These are phyloP conservation scores for Dugesia japonica DNA, from an alignment of 2,888 invertebrate genomes.

Conservation along the genomic window DNA sequence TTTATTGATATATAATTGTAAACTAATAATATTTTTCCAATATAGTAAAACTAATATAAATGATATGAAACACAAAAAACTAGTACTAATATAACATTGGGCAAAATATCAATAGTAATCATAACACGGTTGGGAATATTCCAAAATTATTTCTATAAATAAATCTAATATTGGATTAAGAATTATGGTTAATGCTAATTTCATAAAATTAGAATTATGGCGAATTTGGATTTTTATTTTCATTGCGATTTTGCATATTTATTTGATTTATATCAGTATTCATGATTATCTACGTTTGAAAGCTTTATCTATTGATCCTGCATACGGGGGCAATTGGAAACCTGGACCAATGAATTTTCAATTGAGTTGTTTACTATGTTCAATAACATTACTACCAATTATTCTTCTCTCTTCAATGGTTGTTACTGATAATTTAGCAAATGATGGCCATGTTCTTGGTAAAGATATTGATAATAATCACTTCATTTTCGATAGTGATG, in stretches of 20 bases:
- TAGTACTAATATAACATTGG: background rate
- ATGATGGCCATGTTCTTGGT: constrained; percentile 45
- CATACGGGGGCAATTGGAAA: constrained; percentile 32
- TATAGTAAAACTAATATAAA: background rate
- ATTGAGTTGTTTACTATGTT: constrained; percentile 26
- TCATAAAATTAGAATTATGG: constrained; percentile 53
- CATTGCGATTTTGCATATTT: constrained; percentile 57
- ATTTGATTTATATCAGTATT: constrained; percentile 43
- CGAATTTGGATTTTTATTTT: constrained; percentile 66
- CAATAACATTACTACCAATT: background rate
- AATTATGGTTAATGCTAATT: background rate
- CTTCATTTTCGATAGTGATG: constrained; percentile 5
- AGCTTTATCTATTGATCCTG: constrained; percentile 5
- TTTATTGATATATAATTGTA: background rate
- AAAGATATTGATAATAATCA: constrained; percentile 41
- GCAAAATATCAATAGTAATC: background rate
- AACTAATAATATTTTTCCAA: background rate
- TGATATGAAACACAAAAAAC: background rate
- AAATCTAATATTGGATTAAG: background rate
- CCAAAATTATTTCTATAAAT: background rate
- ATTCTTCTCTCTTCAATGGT: constrained; percentile 29
- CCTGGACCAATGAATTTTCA: constrained; percentile 24
- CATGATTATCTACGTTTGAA: constrained; percentile 39
- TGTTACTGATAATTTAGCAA: constrained; percentile 26
- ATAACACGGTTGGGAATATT: background rate